Evolutionary conservation across 1,140 invertebrate species (phyloP), one percentile per base, ranked within the genome.

Genomic region (Hyles euphorbiae): DNA sequence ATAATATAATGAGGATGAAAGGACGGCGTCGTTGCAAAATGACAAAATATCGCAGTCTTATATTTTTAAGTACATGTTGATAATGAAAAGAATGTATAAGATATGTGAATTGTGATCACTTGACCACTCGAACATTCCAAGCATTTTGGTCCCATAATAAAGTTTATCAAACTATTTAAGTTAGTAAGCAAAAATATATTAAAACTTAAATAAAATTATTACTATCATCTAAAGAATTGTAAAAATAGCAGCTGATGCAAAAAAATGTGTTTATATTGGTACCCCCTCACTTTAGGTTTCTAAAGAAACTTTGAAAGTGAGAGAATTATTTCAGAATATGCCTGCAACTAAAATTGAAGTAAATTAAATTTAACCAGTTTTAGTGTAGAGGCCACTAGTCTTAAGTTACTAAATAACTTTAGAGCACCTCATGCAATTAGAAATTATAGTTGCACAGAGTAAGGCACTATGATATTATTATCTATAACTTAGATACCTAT

Each of bases 231-330:
- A 53, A 60, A 45, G 45, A 40, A 8, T 8, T 40, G 52, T 34
- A 60, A 60, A 53, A 52, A 60, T 53, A 48, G 45, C 51, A 48
- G 52, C n/a, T 46, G 50, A 53, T 40, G 10, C 45, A 47, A 53
- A 54, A 48, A 34, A 6, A 52, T 48, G 12, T 54, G 32, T 53
- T 50, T 47, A 56, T 56, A 11, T 53, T 58, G 44, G 54, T n/a
- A 60, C 58, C 54, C 72, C 83, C 80, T 83, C 80, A 58, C 72
- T 81, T 81, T 80, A 74, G 75, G 80, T 84, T 84, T 84, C 73
- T 53, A 61, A 61, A 71, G 74, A 84, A 84, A 84, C 81, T 80
- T 81, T 63, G 58, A 83, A 82, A 82, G 78, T 67, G 79, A 84
- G 79, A 81, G 64, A 56, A 61, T 57, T 52, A 55, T 63, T 46